A percentile compares a stretch with the other conserved stretches of the same genome.
These are phyloP conservation scores for Protobothrops mucrosquamatus DNA, from an alignment of 2,113 vertebrate species.

Conservation along the genomic window DNA sequence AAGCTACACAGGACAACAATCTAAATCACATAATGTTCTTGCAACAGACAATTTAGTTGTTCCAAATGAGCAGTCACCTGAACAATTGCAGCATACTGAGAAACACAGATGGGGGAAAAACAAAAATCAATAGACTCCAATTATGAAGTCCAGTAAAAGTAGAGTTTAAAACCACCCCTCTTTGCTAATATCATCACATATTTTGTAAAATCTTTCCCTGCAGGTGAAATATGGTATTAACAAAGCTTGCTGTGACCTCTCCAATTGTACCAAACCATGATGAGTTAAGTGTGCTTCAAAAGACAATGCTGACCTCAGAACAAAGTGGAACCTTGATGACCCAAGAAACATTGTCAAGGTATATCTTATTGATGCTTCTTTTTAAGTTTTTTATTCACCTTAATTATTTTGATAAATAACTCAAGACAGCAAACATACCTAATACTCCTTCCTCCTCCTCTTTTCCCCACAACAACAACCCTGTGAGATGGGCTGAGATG, in stretches of 20 bases:
- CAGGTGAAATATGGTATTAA: background rate
- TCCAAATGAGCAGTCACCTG: slow-evolving; percentile 25
- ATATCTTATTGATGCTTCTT: background rate
- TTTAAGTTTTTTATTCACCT: background rate
- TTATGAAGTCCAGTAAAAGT: background rate
- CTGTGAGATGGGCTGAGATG: background rate
- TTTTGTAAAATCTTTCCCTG: fast-evolving
- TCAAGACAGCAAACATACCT: background rate
- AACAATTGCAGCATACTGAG: background rate
- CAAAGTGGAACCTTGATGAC: fast-evolving
- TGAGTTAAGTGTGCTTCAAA: fast-evolving
- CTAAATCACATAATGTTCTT: slow-evolving; percentile 26
- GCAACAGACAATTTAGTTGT: slow-evolving; percentile 2
- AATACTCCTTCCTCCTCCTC: background rate
- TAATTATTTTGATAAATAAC: background rate
- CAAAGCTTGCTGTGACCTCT: fast-evolving
- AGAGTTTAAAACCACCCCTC: background rate
- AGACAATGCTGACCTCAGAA: fast-evolving
- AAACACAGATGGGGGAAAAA: background rate
- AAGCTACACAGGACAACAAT: slow-evolving; percentile 12
- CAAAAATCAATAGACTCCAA: slow-evolving; percentile 19
- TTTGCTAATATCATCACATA: background rate
- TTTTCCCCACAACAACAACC: background rate
- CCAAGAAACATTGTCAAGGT: background rate
- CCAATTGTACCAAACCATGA: fast-evolving